Base-by-base conservation (phyloP, 2,888 invertebrate species). In the Dicycla oo region DNA sequence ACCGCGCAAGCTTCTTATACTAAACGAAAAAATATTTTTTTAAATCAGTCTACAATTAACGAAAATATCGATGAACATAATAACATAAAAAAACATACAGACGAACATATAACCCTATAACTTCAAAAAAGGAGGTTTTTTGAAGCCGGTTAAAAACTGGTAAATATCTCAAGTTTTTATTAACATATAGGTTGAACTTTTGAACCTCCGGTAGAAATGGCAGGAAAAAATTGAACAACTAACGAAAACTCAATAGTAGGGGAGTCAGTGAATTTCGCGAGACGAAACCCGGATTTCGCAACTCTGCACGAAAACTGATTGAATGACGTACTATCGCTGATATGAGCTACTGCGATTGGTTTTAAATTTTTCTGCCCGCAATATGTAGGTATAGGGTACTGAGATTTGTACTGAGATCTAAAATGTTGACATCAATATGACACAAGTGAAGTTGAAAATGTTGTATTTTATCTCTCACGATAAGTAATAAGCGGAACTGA, bases 221-320 rank as follows among this genome's bases (percentile, higher is more conserved):
- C 47, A n/a, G 20, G 4, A 47, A 11, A 51, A 57, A 56, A 62
- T 23, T 57, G 18, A n/a, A 43, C 18, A 53, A 53, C n/a, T 15
- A 3, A 34, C 67, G 54, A 54, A 58, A 60, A 56, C 13, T 7
- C 47, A 67, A 58, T 38, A 8, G 26, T n/a, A 1, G 3, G 10
- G 2, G 23, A 56, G 20, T 40, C 30, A 67, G n/a, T 64, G 43
- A 53, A 68, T 68, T 68, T 51, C n/a, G n/a, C n/a, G n/a, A n/a
- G n/a, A n/a, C n/a, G n/a, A 60, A 30, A 51, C 54, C 40, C 23
- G 40, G 34, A 56, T 74, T 61, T 61, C 26, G 58, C 63, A 73
- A 79, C 74, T 47, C 45, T 64, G 69, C 69, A 54, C 30, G 20
- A 69, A 74, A 74, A 61, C 45, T 49, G 79, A 79, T 65, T 78